phyloP scores from a whole-genome alignment of 2,888 invertebrate genomes.

The Crocallis elinguaria region DNA sequence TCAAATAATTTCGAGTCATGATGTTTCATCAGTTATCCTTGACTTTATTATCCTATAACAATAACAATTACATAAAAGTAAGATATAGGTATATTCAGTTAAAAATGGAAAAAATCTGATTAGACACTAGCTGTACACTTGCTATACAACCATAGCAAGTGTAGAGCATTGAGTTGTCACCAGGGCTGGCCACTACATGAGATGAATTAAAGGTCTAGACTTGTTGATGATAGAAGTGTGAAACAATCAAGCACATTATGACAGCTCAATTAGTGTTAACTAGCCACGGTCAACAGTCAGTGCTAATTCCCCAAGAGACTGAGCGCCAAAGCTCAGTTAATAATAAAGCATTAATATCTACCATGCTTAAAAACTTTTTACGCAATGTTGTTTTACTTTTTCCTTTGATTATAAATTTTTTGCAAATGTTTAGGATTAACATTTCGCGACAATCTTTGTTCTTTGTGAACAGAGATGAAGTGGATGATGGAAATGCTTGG shows the following conservation, averaged over 20 bases:
- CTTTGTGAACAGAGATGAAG: not conserved
- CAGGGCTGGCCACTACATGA: too few species aligned
- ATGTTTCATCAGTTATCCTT: not conserved
- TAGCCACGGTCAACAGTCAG: conserved; percentile 3
- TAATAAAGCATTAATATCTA: conserved; percentile 5
- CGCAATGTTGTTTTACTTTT: not conserved
- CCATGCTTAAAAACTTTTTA: not conserved
- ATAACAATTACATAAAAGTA: not conserved
- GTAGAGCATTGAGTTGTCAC: too few species aligned
- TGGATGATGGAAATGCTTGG: not conserved
- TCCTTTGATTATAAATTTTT: not conserved
- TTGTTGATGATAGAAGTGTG: not conserved
- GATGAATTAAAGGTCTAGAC: too few species aligned
- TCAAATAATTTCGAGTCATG: not conserved
- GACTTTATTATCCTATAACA: not conserved
- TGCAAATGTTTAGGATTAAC: not conserved
- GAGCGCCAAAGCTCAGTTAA: not conserved
- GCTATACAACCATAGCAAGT: too few species aligned
- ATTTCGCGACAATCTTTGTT: not conserved
- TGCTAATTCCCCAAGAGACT: conserved; percentile 11
- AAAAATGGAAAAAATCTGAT: not conserved
- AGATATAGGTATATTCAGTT: not conserved
- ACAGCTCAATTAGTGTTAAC: conserved; percentile 7
- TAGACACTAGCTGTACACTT: too few species aligned
- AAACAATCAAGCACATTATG: conserved; percentile 5